These are phyloP conservation scores for Theretra japonica DNA, from an alignment of 2,888 invertebrate genomes.

Conservation along the genomic window DNA sequence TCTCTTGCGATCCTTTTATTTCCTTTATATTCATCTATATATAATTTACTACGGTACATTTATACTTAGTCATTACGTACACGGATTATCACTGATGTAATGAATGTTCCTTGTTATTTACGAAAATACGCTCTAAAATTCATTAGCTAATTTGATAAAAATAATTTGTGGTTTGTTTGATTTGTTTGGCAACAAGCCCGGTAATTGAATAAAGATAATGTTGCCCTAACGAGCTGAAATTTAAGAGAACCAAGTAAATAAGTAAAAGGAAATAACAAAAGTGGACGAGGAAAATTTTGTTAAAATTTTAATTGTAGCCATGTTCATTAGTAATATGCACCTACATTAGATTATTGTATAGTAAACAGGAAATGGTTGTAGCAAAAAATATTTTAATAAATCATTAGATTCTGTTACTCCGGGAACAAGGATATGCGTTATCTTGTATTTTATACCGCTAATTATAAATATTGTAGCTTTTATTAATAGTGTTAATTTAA, in stretches of 20 bases:
- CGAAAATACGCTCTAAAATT: not conserved
- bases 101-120: not conserved
- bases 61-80: no score
- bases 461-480: not conserved
- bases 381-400: slow-evolving; percentile 20
- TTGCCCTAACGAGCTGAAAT: slow-evolving; percentile 5
- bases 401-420: slow-evolving; percentile 5
- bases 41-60: no score
- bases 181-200: not conserved
- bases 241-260: slow-evolving; percentile 30
- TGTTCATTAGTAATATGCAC: slow-evolving; percentile 41
- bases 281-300: slow-evolving; percentile 45
- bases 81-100: not conserved
- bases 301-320: slow-evolving; percentile 39
- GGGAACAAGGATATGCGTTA: slow-evolving; percentile 5
- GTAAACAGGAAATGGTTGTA: slow-evolving; percentile 48
- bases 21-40: no score
- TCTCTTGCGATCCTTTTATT: no score
- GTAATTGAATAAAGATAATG: slow-evolving; percentile 8
- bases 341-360: slow-evolving; percentile 39
- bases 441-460: not conserved
- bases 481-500: not conserved
- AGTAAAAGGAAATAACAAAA: slow-evolving; percentile 44
- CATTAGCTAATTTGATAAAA: slow-evolving; percentile 31
- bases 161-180: slow-evolving; percentile 19